Evolutionary conservation across 2,113 vertebrate genomes (phyloP).

Genomic region (Sinocyclocheilus rhinocerous): DNA sequence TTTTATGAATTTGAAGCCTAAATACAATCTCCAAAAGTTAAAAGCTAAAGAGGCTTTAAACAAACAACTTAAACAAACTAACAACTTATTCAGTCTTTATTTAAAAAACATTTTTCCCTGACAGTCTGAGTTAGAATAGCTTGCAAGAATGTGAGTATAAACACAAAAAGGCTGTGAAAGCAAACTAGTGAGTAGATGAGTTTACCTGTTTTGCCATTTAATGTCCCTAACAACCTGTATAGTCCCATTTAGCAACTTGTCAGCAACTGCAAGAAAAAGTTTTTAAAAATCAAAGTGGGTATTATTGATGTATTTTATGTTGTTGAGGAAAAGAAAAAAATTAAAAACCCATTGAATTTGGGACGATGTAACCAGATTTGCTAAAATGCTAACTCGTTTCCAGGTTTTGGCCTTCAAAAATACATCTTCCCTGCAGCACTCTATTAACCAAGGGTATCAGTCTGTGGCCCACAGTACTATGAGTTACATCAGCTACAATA

Average conservation of each 20-base stretch:
- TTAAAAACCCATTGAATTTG: too few relatives aligned
- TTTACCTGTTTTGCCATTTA: neutral
- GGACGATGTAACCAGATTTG: too few relatives aligned
- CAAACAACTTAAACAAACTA: too few relatives aligned
- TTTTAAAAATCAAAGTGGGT: too few relatives aligned
- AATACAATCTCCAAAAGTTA: neutral
- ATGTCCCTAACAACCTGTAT: neutral
- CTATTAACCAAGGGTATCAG: too few relatives aligned
- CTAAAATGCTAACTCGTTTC: too few relatives aligned
- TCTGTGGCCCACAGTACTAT: too few relatives aligned
- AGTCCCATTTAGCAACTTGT: neutral
- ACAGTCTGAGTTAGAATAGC: neutral
- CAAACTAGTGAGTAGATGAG: neutral
- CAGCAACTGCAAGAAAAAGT: neutral
- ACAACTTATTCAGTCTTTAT: neutral
- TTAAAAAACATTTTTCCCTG: neutral
- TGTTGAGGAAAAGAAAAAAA: too few relatives aligned
- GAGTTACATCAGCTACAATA: neutral
- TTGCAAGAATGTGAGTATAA: neutral
- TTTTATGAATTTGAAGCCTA: neutral
- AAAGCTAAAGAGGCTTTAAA: neutral
- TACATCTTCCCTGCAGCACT: too few relatives aligned
- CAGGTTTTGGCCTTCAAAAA: too few relatives aligned
- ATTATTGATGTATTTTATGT: too few relatives aligned
- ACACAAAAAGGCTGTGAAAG: neutral